These are phyloP conservation scores for Seira ritae DNA, from an alignment of 2,888 invertebrate genomes.

Conservation along the genomic window DNA sequence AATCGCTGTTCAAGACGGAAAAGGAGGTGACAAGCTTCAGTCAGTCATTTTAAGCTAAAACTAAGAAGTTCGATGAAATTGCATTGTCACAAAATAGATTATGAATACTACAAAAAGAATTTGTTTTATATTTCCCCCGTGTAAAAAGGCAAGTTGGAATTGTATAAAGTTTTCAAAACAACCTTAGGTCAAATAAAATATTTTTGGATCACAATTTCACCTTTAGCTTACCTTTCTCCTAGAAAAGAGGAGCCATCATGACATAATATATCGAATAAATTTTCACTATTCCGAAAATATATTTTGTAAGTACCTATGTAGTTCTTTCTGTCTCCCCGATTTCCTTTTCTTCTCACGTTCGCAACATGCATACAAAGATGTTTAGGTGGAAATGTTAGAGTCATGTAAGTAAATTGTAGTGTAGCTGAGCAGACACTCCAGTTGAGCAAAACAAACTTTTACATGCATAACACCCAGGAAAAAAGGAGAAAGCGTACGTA, in stretches of 20 bases:
- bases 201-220: no score
- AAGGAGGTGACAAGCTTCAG: no score
- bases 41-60: background rate
- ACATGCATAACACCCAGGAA: slow-evolving; percentile 14
- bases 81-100: slow-evolving; percentile 49
- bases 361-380: slow-evolving; percentile 54
- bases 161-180: no score
- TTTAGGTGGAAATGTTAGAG: no score
- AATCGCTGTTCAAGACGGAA: no score
- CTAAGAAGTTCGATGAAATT: slow-evolving; percentile 49
- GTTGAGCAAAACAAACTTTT: background rate
- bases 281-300: no score
- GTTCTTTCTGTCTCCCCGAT: background rate
- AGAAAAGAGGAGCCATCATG: no score
- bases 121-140: slow-evolving; percentile 26
- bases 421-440: slow-evolving; percentile 28
- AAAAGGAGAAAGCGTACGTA: slow-evolving; percentile 30
- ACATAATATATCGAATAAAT: no score
- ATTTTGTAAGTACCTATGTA: no score
- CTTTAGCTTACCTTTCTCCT: no score
- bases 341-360: slow-evolving; percentile 44
- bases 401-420: slow-evolving; percentile 8
- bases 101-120: slow-evolving; percentile 41
- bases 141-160: no score
- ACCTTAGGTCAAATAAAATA: no score